Percentiles rank a stretch among this genome's conserved stretches.
These are phyloP conservation scores for Harpagifer antarcticus DNA, from an alignment of 2,797 vertebrate species.

Conservation along the genomic window DNA sequence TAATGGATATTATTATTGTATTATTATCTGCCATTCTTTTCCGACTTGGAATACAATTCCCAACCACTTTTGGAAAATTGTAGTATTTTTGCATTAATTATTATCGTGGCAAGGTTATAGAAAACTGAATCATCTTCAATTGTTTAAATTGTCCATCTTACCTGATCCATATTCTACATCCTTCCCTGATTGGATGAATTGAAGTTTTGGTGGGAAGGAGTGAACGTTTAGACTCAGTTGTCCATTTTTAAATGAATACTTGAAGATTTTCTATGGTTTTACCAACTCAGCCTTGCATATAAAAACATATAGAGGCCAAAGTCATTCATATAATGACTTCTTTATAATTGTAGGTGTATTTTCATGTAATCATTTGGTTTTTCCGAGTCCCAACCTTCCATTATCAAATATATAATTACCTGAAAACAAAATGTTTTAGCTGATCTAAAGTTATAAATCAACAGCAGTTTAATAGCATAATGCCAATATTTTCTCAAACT, in stretches of 20 bases:
- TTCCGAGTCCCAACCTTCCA: no score
- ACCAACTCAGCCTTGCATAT: accelerated
- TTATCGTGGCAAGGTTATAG: background rate
- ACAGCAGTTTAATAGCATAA: background rate
- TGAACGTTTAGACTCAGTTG: background rate
- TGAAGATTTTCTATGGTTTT: background rate
- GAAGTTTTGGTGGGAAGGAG: no score
- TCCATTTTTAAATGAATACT: background rate
- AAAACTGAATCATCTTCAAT: background rate
- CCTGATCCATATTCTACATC: no score
- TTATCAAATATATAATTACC: background rate
- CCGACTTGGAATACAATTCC: background rate
- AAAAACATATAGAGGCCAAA: background rate
- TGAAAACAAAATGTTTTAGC: background rate
- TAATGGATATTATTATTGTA: no score
- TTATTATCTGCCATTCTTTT: background rate
- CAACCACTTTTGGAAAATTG: background rate
- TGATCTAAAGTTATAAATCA: background rate
- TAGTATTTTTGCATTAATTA: background rate
- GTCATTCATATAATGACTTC: background rate
- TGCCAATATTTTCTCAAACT: background rate
- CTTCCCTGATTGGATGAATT: no score
- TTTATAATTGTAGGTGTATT: background rate
- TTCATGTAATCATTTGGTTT: background rate
- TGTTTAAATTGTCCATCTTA: background rate